A percentile compares a stretch with the other conserved stretches of the same genome.
phyloP scores from a whole-genome alignment of 53 echinoderm and acorn worm species.

The Pentamera pediparva region DNA sequence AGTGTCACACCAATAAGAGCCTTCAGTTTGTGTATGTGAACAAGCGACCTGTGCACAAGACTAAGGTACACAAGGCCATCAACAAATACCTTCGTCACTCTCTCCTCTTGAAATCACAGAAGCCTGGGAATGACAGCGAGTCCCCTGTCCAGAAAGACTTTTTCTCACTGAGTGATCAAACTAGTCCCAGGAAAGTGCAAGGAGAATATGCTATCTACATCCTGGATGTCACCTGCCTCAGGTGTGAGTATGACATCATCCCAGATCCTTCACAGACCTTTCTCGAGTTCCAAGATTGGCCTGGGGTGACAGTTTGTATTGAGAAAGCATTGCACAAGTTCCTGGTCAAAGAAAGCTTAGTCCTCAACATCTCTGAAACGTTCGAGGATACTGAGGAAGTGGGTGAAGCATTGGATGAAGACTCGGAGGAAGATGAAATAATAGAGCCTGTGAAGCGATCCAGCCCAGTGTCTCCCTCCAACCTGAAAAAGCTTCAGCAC shows the following conservation, averaged over 20 bases:
- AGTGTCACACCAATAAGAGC: slow-evolving; percentile 72
- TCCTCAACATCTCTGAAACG: slow-evolving; percentile 24
- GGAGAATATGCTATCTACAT: slow-evolving; percentile 72
- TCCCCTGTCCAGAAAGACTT: neutral
- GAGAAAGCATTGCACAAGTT: slow-evolving; percentile 57
- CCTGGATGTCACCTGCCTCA: slow-evolving; percentile 64
- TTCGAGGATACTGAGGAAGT: neutral
- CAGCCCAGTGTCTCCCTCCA: neutral
- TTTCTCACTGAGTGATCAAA: slow-evolving; percentile 12
- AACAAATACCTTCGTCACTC: slow-evolving; percentile 67
- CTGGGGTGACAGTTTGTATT: slow-evolving; percentile 48
- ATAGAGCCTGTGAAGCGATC: neutral
- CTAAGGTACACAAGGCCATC: slow-evolving; percentile 68
- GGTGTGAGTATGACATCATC: slow-evolving; percentile 73
- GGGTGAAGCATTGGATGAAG: neutral
- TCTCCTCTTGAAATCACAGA: slow-evolving; percentile 42
- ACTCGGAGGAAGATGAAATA: neutral
- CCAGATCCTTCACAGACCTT: slow-evolving; percentile 75
- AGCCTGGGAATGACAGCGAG: neutral
- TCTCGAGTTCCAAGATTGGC: slow-evolving; percentile 93
- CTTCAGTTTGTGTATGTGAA: slow-evolving; percentile 87
- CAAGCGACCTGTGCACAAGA: slow-evolving; percentile 62
- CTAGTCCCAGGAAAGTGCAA: slow-evolving; percentile 54
- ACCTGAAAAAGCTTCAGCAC: slow-evolving; percentile 33
- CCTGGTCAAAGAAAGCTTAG: slow-evolving; percentile 62